Base-by-base conservation (phyloP, 1,140 invertebrate genomes). In the Brachionus angularis region DNA sequence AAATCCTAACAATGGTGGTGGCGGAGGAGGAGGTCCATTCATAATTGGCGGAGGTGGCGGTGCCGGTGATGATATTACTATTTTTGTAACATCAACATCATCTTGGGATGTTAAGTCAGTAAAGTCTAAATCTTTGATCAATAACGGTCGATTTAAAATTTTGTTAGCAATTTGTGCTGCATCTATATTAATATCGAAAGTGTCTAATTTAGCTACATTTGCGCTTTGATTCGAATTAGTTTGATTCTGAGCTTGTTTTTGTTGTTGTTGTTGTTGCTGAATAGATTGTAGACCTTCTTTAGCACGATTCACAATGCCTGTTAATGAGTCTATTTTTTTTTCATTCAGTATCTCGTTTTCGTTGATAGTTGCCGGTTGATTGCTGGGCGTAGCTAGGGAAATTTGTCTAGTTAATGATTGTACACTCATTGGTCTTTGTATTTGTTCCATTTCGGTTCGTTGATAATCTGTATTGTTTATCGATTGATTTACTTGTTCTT, bases 101-200 rank as follows among this genome's bases (percentile, higher is more conserved):
- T 81, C 81, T 23, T 87, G 86, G 71, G 86, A 87, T 29, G 77
- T 79, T 31, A 98, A 83, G 81, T 96, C 93, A 1, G 91, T 93
- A 77, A 98, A 98, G 79, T 98, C 94, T 62, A 97, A 83, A 80
- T 97, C 94, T 79, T 94, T 96, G 10, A 98, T 86, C 74, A 88
- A 87, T 47, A 98, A 83, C 0, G 91, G 88, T 78, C 53, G 86
- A 79, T 77, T 86, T 86, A 7, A 84, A 82, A 23, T 84, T 50
- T 18, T 39, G 33, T 55, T n/a, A 23, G 36, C 21, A 29, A 67
- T 71, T 74, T 74, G 72, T 53, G 70, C 61, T 7, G 73, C 55
- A 47, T 73, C 36, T 49, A 61, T 42, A 73, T 76, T 73, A 72
- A 73, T 31, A 58, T 73, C 88, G 85, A 76, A 8, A 3, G 39